These are phyloP conservation scores for Cercopithecus neglectus DNA, from an alignment of 2,797 vertebrate species.

Conservation along the genomic window DNA sequence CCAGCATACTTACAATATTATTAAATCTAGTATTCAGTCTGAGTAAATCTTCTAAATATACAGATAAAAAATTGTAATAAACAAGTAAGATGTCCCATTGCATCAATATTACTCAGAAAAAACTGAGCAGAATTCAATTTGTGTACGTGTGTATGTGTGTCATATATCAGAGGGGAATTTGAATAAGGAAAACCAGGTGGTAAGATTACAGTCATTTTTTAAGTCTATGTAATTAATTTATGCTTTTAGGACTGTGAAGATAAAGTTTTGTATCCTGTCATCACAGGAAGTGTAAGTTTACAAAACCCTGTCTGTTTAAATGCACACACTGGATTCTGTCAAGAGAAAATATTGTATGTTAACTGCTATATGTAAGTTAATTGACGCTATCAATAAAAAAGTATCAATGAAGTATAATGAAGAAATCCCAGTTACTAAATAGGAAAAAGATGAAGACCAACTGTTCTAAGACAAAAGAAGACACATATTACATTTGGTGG, in stretches of 20 bases:
- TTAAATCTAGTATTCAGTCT: background rate
- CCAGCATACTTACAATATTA: background rate
- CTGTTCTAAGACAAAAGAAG: background rate
- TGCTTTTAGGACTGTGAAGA: background rate
- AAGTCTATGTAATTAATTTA: background rate
- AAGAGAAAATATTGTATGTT: background rate
- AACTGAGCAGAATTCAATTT: slow-evolving; percentile 59
- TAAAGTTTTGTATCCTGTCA: background rate
- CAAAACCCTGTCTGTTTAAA: background rate
- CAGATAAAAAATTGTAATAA: slow-evolving; percentile 25
- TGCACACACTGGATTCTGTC: too few relatives aligned
- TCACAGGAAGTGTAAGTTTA: background rate
- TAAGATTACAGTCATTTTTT: background rate
- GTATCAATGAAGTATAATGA: background rate
- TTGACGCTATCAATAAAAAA: background rate
- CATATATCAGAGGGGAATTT: background rate
- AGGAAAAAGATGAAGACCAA: background rate
- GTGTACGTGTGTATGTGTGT: background rate
- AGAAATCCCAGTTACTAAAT: background rate
- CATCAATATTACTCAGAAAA: background rate
- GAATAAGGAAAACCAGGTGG: background rate
- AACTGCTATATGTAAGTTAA: background rate
- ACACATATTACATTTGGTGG: background rate
- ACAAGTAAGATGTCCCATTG: slow-evolving; percentile 25
- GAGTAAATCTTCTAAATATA: background rate